Percentiles rank a stretch among this genome's conserved stretches.
phyloP scores from a whole-genome alignment of 2,888 invertebrate species.

The Sarcophaga carnaria region DNA sequence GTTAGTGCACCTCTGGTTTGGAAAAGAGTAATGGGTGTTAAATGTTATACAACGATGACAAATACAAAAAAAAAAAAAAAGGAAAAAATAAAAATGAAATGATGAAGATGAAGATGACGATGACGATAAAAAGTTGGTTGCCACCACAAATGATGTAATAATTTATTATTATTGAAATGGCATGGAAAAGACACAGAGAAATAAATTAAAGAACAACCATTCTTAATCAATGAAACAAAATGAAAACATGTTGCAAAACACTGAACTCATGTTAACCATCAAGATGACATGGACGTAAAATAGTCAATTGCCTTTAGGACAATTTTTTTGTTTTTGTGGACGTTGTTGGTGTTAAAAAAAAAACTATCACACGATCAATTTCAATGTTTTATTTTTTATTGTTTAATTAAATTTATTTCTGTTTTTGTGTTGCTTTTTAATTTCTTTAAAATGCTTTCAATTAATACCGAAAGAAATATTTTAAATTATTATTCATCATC shows the following conservation, averaged over 20 bases:
- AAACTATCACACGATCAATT: conserved; percentile 35
- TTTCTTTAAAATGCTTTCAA: conserved; percentile 32
- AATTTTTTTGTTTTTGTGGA: no score
- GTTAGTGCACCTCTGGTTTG: conserved; percentile 22
- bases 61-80: background rate
- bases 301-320: no score
- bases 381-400: conserved; percentile 11
- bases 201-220: background rate
- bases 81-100: conserved; percentile 12
- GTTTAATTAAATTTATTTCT: conserved; percentile 27
- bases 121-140: conserved; percentile 59
- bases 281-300: no score
- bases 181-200: conserved; percentile 50
- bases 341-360: no score
- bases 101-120: conserved; percentile 53
- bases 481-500: no score
- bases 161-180: conserved; percentile 50
- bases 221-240: background rate
- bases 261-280: no score
- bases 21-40: conserved; percentile 54
- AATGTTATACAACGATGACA: conserved; percentile 32
- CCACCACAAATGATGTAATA: conserved; percentile 68
- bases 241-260: no score
- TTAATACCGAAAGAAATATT: conserved; percentile 25
- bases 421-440: conserved; percentile 14